Base-by-base conservation (phyloP, 2,113 vertebrate species). In the Chloropsis cyanopogon region DNA sequence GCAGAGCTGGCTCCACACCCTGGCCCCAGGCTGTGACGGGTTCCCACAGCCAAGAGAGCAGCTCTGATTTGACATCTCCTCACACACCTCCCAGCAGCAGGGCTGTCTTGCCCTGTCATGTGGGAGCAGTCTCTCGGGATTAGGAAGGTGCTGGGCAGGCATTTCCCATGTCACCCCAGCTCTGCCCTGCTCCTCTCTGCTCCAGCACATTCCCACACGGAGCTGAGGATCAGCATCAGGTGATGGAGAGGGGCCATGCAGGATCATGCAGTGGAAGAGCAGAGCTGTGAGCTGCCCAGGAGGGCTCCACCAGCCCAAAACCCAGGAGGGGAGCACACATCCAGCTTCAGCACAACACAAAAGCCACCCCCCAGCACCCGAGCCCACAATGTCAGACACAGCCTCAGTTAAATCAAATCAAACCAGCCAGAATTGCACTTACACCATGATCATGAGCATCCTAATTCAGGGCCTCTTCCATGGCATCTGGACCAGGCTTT, bases 51-150 rank as follows among this genome's bases (percentile, higher is more conserved):
- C 70, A 25, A 76, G 56, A 6, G 28, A 64, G 60, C 16, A 7
- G 57, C 82, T 82, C 73, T 2, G 16, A 37, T 90, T 80, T 90
- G 91, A 80, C 76, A 12, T 81, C 82, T 90, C 41, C 71, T 87
- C 84, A 61, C 90, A 65, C 80, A 78, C 85, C 87, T 86, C 79
- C 57, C 68, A 46, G 46, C 69, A 73, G 46, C 88, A 69, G 63
- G 4, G 22, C 61, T 68, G 47, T 13, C 86, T 25, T 96, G 92
- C 86, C 86, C 9, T 9, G 60, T 93, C 96, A 89, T 87, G 95
- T 13, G 59, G 57, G 86, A 93, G 50, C 81, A 71, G 61, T 17
- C 1, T 0, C 23, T 42, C 6, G 75, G 71, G 78, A 96, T 96
- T 88, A 96, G 87, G n/a, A 57, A 52, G 12, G 17, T 25, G 24